A percentile compares a stretch with the other conserved stretches of the same genome.
phyloP scores from a whole-genome alignment of 2,888 invertebrate species.

The Nomada fabriciana region DNA sequence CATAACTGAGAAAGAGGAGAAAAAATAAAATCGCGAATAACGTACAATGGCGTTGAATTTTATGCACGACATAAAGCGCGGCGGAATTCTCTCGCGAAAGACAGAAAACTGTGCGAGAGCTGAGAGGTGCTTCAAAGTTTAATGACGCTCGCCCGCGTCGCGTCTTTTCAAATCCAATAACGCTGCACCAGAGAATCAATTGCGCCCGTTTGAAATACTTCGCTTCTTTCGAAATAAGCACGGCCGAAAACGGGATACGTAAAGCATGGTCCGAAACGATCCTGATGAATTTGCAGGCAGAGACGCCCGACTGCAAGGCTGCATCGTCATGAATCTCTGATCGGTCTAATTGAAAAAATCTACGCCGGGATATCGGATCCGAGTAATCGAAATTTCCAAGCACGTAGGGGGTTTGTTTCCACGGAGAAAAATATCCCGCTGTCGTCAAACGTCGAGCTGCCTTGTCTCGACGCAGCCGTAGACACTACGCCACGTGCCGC shows the following conservation, averaged over 20 bases:
- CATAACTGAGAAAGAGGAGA: background rate
- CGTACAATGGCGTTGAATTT: constrained; percentile 4
- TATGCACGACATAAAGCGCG: constrained; percentile 11
- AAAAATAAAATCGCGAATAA: constrained; percentile 5
- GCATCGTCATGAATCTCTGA: constrained; percentile 73
- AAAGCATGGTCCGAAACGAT: background rate
- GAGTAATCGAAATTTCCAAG: constrained; percentile 67
- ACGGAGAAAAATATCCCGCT: constrained; percentile 67
- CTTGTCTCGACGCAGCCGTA: constrained; percentile 42
- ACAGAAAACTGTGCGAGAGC: constrained; percentile 25
- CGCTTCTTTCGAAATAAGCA: background rate
- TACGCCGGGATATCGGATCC: constrained; percentile 51
- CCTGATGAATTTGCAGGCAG: constrained; percentile 18
- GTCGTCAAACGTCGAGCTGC: constrained; percentile 45
- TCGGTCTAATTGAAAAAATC: constrained; percentile 78
- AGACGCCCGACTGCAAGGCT: background rate
- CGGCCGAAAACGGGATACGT: background rate
- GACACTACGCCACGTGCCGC: constrained; percentile 62
- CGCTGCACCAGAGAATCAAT: background rate
- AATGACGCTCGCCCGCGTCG: constrained; percentile 17
- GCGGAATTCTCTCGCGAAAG: constrained; percentile 18
- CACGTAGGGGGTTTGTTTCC: constrained; percentile 75
- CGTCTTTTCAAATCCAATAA: constrained; percentile 16
- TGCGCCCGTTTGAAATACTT: background rate
- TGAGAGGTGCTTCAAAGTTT: constrained; percentile 22